A percentile compares a stretch with the other conserved stretches of the same genome.
phyloP scores from a whole-genome alignment of 2,888 invertebrate genomes.

The Stenolophus ochropezus region DNA sequence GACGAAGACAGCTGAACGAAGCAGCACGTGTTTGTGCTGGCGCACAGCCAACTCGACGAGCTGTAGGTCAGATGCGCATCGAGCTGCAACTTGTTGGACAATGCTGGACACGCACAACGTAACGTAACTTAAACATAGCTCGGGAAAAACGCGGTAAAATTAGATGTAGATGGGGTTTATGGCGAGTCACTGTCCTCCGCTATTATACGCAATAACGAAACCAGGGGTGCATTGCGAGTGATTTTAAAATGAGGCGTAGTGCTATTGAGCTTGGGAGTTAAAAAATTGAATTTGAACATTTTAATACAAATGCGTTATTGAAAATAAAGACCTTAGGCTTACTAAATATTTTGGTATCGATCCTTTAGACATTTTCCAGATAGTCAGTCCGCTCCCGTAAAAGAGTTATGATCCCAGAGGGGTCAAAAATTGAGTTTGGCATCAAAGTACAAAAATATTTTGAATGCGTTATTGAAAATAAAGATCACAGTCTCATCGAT shows the following conservation, averaged over 20 bases:
- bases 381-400: too few relatives aligned
- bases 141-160: not conserved
- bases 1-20: not conserved
- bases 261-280: not conserved
- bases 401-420: too few relatives aligned
- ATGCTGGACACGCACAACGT: not conserved
- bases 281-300: too few relatives aligned
- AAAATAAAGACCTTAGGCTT: too few relatives aligned
- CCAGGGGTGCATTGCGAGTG: not conserved
- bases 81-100: slow-evolving; percentile 16
- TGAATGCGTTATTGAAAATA: too few relatives aligned
- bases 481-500: too few relatives aligned
- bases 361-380: too few relatives aligned
- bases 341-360: too few relatives aligned
- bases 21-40: not conserved
- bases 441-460: too few relatives aligned
- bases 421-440: too few relatives aligned
- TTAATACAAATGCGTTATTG: too few relatives aligned
- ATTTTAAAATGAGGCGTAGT: not conserved
- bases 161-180: slow-evolving; percentile 3
- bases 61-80: slow-evolving; percentile 1
- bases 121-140: slow-evolving; percentile 3
- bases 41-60: not conserved
- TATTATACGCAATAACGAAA: not conserved
- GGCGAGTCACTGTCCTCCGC: slow-evolving; percentile 1